Conservation (phyloP, 2,888 invertebrate species). For the Athripsodes cinereus region DNA sequence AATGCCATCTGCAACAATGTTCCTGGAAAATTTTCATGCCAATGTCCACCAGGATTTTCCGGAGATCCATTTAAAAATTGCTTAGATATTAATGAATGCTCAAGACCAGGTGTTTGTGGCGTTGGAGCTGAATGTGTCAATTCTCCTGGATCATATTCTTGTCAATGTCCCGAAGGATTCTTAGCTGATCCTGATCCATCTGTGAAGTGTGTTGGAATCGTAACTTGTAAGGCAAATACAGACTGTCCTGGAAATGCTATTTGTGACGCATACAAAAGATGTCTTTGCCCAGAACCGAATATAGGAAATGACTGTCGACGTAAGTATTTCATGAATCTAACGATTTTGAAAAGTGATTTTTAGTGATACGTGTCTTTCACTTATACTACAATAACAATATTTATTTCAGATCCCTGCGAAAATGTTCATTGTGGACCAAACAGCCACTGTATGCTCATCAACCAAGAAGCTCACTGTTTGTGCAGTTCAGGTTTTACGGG, state of each 20-base stretch:
- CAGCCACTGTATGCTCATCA: slow-evolving; percentile 81
- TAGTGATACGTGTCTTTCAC: neutral
- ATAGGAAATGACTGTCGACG: slow-evolving; percentile 87
- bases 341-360: neutral
- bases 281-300: slow-evolving; percentile 86
- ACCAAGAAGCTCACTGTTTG: slow-evolving; percentile 76
- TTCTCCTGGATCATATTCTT: slow-evolving; percentile 67
- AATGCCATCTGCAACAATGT: slow-evolving; percentile 77
- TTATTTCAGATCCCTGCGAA: slow-evolving; percentile 79
- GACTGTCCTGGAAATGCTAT: slow-evolving; percentile 88
- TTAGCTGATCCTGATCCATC: slow-evolving; percentile 79
- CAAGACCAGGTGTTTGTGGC: slow-evolving; percentile 66
- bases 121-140: slow-evolving; percentile 76
- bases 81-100: slow-evolving; percentile 79
- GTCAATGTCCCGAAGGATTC: slow-evolving; percentile 76
- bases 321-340: slow-evolving; percentile 47
- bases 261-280: slow-evolving; percentile 71
- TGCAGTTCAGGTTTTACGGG: slow-evolving; percentile 80
- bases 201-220: slow-evolving; percentile 74
- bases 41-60: slow-evolving; percentile 77
- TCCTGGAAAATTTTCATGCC: slow-evolving; percentile 73
- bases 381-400: neutral
- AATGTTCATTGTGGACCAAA: slow-evolving; percentile 77
- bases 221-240: slow-evolving; percentile 65
- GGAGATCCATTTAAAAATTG: slow-evolving; percentile 81